phyloP scores from a whole-genome alignment of 2,888 invertebrate species.

The Folsomia manolachei region DNA sequence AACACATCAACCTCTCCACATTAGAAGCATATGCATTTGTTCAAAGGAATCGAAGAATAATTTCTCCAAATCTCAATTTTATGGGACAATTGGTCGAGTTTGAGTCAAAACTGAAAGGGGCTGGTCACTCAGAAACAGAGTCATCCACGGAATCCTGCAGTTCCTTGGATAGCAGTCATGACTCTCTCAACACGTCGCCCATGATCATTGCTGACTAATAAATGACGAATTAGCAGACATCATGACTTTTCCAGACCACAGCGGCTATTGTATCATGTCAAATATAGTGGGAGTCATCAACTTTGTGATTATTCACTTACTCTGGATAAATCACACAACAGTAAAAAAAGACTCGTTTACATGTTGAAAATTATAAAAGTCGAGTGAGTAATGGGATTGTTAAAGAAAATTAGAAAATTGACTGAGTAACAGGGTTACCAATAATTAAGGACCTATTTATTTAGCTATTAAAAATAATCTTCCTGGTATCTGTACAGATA shows the following conservation, averaged over 20 bases:
- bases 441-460: constrained; percentile 12
- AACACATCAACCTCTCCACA: constrained; percentile 75
- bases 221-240: too few relatives aligned
- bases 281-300: too few relatives aligned
- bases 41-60: constrained; percentile 78
- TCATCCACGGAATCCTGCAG: constrained; percentile 34
- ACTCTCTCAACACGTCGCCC: constrained; percentile 20
- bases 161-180: constrained; percentile 30
- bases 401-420: neutral
- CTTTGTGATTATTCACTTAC: too few relatives aligned
- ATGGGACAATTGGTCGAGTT: constrained; percentile 84
- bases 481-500: neutral
- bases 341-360: too few relatives aligned
- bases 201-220: constrained; percentile 37
- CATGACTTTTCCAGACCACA: too few relatives aligned
- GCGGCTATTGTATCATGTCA: too few relatives aligned
- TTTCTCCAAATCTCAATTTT: constrained; percentile 93
- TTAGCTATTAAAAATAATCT: neutral
- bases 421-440: constrained; percentile 37
- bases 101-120: constrained; percentile 55
- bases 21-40: constrained; percentile 85
- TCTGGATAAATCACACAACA: too few relatives aligned
- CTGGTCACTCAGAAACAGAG: constrained; percentile 7
- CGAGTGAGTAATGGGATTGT: neutral
- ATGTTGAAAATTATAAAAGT: too few relatives aligned